Percentiles rank a stretch among this genome's conserved stretches.
phyloP scores from a whole-genome alignment of 2,888 invertebrate species.

The Chelonus formosanus region DNA sequence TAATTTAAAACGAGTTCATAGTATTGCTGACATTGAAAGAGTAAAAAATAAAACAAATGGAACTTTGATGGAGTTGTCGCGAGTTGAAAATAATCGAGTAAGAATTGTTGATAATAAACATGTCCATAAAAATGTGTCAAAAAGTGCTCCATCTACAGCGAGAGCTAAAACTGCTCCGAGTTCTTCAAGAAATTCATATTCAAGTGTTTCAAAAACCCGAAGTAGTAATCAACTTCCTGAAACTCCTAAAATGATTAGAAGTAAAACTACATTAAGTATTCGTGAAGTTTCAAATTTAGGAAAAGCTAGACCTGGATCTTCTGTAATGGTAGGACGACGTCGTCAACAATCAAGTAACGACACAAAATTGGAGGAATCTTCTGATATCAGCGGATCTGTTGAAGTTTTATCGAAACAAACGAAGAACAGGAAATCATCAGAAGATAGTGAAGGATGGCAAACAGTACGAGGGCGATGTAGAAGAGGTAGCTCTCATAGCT shows the following conservation, averaged over 20 bases:
- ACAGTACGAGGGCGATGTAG: constrained; percentile 82
- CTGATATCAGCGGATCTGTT: constrained; percentile 55
- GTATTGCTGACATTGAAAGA: constrained; percentile 19
- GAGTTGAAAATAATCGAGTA: constrained; percentile 30
- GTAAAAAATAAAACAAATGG: constrained; percentile 27
- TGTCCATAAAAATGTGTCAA: constrained; percentile 35
- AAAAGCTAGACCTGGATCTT: constrained; percentile 53
- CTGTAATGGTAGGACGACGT: constrained; percentile 51
- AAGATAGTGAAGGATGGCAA: constrained; percentile 81
- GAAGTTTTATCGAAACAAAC: constrained; percentile 53
- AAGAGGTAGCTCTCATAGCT: constrained; percentile 72
- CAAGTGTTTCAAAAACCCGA: constrained; percentile 64
- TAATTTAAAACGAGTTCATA: constrained; percentile 9
- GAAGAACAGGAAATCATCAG: constrained; percentile 59
- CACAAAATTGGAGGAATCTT: constrained; percentile 43
- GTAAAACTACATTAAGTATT: constrained; percentile 59
- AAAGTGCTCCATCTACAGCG: constrained; percentile 33
- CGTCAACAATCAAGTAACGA: constrained; percentile 42
- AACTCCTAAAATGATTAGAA: constrained; percentile 53
- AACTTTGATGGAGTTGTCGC: constrained; percentile 20
- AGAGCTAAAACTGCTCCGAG: constrained; percentile 38
- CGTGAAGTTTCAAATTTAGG: constrained; percentile 43
- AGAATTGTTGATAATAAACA: constrained; percentile 37
- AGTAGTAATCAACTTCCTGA: constrained; percentile 43
- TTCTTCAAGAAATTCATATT: constrained; percentile 61